Base-by-base conservation (phyloP, 92 coral and sea anemone species). In the Plumapathes pennacea region DNA sequence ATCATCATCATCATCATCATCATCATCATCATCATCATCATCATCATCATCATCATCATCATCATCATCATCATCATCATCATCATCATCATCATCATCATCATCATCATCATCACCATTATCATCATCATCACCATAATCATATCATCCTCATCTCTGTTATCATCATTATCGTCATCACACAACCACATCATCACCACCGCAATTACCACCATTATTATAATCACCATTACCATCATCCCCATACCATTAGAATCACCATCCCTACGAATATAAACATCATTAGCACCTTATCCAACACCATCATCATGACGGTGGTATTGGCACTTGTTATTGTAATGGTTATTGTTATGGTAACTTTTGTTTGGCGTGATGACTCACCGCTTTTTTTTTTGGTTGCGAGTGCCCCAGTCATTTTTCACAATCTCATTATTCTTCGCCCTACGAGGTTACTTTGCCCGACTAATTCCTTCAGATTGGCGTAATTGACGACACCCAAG, bases 191-290 rank as follows among this genome's bases (percentile, higher is more conserved):
- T n/a, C n/a, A n/a, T 18, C 13, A 49, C 25, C 56, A 49, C 13
- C 13, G 25, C 25, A 17, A 49, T 18, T 12, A 49, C 13, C 28
- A 49, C 56, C 56, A 49, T 18, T 12, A 49, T 49, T 30, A 49
- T 49, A 15, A n/a, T n/a, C n/a, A n/a, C n/a, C 56, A 49, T 49
- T 12, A 49, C 56, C 56, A 49, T 18, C 28, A 4, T 18, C 56
- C 17, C 13, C 13, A 17, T 12, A 49, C 13, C 25, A 49, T 49
- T 18, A 49, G 15, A 24, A 49, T 5, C 28, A 49, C 28, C 56
- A 49, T 18, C 28, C 17, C 13, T 28, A 49, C 30, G 5, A 49
- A 4, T 30, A 49, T 49, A 5, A 49, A 5, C 56, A 49, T 18
- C 13, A 49, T 18, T 30, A 49, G 5, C 28, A 49, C 28, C 56